Evolutionary conservation across 2,888 invertebrate species (phyloP).

Genomic region (Camponotus fellah): DNA sequence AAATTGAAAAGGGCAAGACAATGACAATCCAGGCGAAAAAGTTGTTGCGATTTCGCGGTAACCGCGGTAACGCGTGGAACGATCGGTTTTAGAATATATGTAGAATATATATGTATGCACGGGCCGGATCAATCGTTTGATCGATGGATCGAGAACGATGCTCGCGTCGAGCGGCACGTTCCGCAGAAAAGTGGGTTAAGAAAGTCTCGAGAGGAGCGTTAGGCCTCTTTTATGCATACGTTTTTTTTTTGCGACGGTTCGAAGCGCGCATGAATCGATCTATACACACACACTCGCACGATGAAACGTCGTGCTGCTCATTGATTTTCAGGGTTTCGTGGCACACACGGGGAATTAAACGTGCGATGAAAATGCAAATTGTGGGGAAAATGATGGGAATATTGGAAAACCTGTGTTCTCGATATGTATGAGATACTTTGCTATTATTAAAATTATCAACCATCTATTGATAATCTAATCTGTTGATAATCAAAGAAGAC

Average conservation of each 20-base stretch:
- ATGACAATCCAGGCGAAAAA: background rate
- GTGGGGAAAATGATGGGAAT: background rate
- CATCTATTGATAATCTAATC: background rate
- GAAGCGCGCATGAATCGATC: slow-evolving; percentile 16
- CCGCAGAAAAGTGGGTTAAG: slow-evolving; percentile 59
- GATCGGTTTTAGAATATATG: slow-evolving; percentile 31
- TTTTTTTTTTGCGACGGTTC: slow-evolving; percentile 22
- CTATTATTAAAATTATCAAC: slow-evolving; percentile 6
- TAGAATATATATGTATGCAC: background rate
- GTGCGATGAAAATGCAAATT: background rate
- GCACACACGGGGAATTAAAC: background rate
- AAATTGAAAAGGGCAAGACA: background rate
- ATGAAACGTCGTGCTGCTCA: background rate
- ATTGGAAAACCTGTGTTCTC: background rate
- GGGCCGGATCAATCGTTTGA: slow-evolving; percentile 56
- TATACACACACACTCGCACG: background rate
- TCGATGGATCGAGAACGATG: slow-evolving; percentile 55
- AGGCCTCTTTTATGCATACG: slow-evolving; percentile 50
- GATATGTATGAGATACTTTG: background rate
- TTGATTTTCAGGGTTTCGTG: background rate
- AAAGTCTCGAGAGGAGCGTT: slow-evolving; percentile 42
- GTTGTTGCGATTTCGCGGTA: slow-evolving; percentile 12
- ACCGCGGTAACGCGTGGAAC: background rate
- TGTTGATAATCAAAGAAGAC: background rate
- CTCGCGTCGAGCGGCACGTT: slow-evolving; percentile 46